Base-by-base conservation (phyloP, 2,113 vertebrate species). In the Climacteris rufus region DNA sequence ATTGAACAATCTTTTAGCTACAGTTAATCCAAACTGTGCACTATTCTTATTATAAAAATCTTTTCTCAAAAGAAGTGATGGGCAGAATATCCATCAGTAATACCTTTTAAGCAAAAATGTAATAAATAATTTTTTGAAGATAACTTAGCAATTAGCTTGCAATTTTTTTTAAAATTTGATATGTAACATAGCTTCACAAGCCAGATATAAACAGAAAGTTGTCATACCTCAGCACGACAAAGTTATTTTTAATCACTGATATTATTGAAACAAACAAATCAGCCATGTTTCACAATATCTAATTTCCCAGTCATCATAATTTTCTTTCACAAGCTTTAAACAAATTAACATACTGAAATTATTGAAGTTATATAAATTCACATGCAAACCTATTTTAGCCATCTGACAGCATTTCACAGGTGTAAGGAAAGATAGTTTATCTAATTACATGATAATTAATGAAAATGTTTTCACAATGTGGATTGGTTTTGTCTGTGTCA, bases 381-480 rank as follows among this genome's bases (percentile, higher is more conserved):
- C 20, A 66, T 76, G 31, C 17, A 95, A 96, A 86, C 86, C n/a
- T 65, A 49, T 63, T 93, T 95, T 71, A 94, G 47, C 25, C 76
- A 18, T 39, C 49, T 90, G 35, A 86, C 37, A 95, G n/a, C 42
- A 83, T 20, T 79, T 93, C 53, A 92, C 45, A 94, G 70, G 33
- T 87, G 18, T 53, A 90, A 85, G n/a, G 25, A 89, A 94, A 69
- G 56, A 95, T 47, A 69, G 49, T 76, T 93, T 79, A 92, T 91
- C 50, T 93, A 85, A 87, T 93, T 89, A 50, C 21, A 33, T 82
- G 50, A 90, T 90, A 96, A 87, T 95, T 89, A 90, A 85, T 93
- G 53, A 42, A 72, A 59, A 87, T 91, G 21, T 71, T 92, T 90
- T 93, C 50, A 89, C 10, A 27, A 79, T 79, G 25, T 31, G 72